phyloP scores from a whole-genome alignment of 2,888 invertebrate genomes.

The Lochmaea crataegi region DNA sequence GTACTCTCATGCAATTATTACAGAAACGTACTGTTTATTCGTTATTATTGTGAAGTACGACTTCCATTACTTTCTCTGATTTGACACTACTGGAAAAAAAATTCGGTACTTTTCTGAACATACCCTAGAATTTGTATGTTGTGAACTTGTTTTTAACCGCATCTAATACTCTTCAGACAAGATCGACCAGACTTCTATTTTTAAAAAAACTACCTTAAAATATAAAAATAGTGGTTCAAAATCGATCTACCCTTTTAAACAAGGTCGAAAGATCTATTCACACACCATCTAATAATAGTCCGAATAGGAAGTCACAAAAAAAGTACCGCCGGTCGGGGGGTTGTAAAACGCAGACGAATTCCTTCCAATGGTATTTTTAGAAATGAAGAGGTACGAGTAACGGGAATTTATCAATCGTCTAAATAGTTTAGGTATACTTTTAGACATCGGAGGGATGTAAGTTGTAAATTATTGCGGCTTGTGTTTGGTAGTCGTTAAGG shows the following conservation, averaged over 20 bases:
- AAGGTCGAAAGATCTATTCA: slow-evolving; percentile 30
- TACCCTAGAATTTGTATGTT: no score
- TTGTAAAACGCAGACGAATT: slow-evolving; percentile 23
- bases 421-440: slow-evolving; percentile 14
- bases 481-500: slow-evolving; percentile 8
- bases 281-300: slow-evolving; percentile 37
- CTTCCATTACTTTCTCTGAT: no score
- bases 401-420: slow-evolving; percentile 16
- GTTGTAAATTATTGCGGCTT: slow-evolving; percentile 15
- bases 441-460: not conserved
- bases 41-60: no score
- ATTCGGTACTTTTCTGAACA: no score
- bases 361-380: slow-evolving; percentile 23
- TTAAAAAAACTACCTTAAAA: not conserved
- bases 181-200: not conserved
- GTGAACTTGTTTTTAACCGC: no score
- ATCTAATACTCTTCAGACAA: not conserved
- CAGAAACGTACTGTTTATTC: no score
- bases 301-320: slow-evolving; percentile 22
- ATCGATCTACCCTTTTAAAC: slow-evolving; percentile 16
- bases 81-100: no score
- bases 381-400: slow-evolving; percentile 29
- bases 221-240: slow-evolving; percentile 10
- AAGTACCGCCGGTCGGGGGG: slow-evolving; percentile 25
- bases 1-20: no score